A percentile compares a stretch with the other conserved stretches of the same genome.
Evolutionary conservation across 2,888 invertebrate genomes (phyloP).

Genomic region (Caenorhabditis becei): DNA sequence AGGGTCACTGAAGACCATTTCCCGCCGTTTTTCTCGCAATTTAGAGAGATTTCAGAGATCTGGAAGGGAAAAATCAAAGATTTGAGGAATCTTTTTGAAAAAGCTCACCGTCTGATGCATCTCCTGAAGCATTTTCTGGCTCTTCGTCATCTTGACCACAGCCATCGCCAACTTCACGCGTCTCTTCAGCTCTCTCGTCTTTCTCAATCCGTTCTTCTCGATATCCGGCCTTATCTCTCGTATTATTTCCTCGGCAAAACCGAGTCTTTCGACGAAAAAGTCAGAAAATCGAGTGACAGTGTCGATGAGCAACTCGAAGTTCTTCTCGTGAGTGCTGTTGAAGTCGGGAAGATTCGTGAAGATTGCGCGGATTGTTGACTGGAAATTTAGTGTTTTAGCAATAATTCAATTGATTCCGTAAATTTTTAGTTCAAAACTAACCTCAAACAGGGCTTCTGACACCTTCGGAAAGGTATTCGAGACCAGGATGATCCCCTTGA

Average conservation of each 20-base stretch:
- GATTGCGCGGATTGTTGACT: constrained; percentile 22
- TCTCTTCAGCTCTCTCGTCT: constrained; percentile 28
- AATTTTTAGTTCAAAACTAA: background rate
- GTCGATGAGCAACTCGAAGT: constrained; percentile 40
- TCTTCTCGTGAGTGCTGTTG: constrained; percentile 41
- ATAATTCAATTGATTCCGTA: no score
- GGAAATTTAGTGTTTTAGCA: background rate
- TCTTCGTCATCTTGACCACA: constrained; percentile 46
- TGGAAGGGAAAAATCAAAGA: constrained; percentile 7
- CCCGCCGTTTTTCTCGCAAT: constrained; percentile 39
- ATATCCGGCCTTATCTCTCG: constrained; percentile 36
- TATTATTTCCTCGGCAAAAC: constrained; percentile 47
- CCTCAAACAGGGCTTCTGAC: constrained; percentile 22
- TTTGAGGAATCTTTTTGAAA: background rate
- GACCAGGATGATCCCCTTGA: constrained; percentile 29
- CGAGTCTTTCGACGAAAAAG: constrained; percentile 11
- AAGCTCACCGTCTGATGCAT: constrained; percentile 8
- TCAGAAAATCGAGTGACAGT: constrained; percentile 31
- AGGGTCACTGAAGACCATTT: constrained; percentile 37
- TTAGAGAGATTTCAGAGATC: constrained; percentile 30
- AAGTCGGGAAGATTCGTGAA: constrained; percentile 28
- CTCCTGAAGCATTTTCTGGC: constrained; percentile 23
- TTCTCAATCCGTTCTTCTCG: constrained; percentile 23
- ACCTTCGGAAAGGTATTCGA: constrained; percentile 14
- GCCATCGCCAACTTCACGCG: constrained; percentile 36